phyloP scores from a whole-genome alignment of 2,888 invertebrate genomes.

The Leptopterna dolabrata region DNA sequence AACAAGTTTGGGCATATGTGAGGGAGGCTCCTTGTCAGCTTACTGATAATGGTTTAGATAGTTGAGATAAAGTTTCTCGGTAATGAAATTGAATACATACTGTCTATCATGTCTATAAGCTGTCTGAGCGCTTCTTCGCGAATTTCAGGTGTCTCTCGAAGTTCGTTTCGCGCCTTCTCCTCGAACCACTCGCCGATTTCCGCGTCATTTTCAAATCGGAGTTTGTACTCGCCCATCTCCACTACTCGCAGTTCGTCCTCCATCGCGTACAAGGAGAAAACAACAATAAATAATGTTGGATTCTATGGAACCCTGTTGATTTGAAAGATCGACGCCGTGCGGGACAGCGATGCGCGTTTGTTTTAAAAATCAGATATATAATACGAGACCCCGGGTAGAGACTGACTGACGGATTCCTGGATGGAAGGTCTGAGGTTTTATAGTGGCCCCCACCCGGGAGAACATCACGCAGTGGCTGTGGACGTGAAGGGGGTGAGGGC shows the following conservation, averaged over 20 bases:
- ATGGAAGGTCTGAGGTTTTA: not conserved
- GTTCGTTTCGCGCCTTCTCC: constrained; percentile 76
- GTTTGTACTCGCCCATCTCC: constrained; percentile 74
- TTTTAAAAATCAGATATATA: not conserved
- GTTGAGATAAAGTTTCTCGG: too few species aligned
- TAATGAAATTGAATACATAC: too few species aligned
- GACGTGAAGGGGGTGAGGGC: not conserved
- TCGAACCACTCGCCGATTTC: constrained; percentile 70
- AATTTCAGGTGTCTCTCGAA: constrained; percentile 76
- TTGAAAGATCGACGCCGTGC: not conserved
- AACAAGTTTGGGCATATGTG: too few species aligned
- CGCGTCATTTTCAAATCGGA: constrained; percentile 78
- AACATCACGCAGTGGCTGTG: not conserved
- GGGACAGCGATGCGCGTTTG: not conserved
- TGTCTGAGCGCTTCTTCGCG: constrained; percentile 72
- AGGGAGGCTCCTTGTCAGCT: too few species aligned
- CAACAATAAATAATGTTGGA: not conserved
- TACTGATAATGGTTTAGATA: too few species aligned
- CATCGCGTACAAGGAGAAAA: not conserved
- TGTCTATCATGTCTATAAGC: constrained; percentile 73
- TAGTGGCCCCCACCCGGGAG: not conserved
- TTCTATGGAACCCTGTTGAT: not conserved
- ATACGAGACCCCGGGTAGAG: not conserved
- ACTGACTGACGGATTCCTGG: not conserved
- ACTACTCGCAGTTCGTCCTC: constrained; percentile 65